Evolutionary conservation across 2,113 vertebrate genomes (phyloP).

Genomic region (Nipponia nippon): DNA sequence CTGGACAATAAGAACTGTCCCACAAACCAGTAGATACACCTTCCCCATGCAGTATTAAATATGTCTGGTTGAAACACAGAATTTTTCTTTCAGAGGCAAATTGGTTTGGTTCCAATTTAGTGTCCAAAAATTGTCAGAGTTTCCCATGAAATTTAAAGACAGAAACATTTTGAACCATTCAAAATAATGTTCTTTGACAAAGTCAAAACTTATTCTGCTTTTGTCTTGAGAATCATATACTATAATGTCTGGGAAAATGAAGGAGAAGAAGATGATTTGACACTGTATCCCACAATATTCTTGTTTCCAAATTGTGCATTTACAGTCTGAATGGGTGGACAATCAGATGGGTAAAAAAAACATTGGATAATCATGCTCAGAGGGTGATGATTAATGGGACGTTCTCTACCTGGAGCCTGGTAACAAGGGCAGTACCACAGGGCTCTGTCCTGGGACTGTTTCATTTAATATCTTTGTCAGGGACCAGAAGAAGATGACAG

Average conservation of each 20-base stretch:
- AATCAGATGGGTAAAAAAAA: rapidly evolving
- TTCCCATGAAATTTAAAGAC: neutral
- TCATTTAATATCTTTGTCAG: neutral
- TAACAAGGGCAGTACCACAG: neutral
- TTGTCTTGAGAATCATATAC: neutral
- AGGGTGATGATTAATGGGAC: neutral
- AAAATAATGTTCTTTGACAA: neutral
- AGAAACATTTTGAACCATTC: neutral
- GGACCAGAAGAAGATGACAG: neutral
- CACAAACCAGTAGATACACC: neutral
- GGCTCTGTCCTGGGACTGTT: neutral
- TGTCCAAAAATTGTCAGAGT: neutral
- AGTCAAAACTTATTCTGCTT: neutral
- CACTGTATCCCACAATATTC: neutral
- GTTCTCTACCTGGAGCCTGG: neutral
- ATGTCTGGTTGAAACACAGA: neutral
- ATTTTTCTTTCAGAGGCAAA: neutral
- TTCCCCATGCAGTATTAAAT: neutral
- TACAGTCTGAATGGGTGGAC: neutral
- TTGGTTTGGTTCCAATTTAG: neutral
- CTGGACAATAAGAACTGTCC: neutral
- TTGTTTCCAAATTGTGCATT: neutral
- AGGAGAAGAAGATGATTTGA: neutral
- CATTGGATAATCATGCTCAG: neutral
- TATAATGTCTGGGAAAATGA: neutral